phyloP scores from a whole-genome alignment of 2,797 vertebrate genomes.

The Clarias fuscus region DNA sequence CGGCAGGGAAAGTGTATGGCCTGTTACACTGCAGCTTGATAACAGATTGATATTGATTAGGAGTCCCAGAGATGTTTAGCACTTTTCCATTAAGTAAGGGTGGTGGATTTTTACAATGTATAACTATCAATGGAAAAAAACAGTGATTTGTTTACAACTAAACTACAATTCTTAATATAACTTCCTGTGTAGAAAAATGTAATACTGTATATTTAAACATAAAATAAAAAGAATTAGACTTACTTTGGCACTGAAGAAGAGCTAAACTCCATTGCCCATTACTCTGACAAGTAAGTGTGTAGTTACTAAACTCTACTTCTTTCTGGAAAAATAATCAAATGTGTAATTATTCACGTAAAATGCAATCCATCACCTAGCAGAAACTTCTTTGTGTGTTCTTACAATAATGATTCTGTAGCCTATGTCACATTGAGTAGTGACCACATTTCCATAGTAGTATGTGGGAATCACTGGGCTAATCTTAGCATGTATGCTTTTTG shows the following conservation, averaged over 20 bases:
- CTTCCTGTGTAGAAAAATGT: neutral
- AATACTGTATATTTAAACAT: conserved; percentile 4
- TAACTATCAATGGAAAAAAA: conserved; percentile 22
- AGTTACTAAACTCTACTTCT: conserved; percentile 68
- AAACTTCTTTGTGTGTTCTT: neutral
- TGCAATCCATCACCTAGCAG: neutral
- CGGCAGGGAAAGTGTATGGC: neutral
- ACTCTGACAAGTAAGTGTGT: conserved; percentile 79
- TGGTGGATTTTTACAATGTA: conserved; percentile 16
- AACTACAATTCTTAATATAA: neutral
- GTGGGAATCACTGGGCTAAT: conserved; percentile 1
- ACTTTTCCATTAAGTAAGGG: conserved; percentile 10
- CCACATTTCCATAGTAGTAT: conserved; percentile 19
- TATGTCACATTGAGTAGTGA: conserved; percentile 16
- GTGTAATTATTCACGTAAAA: neutral
- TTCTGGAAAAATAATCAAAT: conserved; percentile 9
- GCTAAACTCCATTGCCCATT: conserved; percentile 84
- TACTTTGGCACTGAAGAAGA: conserved; percentile 85
- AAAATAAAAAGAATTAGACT: conserved; percentile 56
- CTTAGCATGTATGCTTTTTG: neutral
- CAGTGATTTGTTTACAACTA: neutral
- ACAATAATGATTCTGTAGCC: conserved; percentile 32
- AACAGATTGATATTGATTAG: conserved; percentile 31
- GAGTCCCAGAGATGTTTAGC: neutral
- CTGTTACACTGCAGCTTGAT: conserved; percentile 10